Evolutionary conservation across 2,113 vertebrate genomes (phyloP), one percentile per base, ranked within the genome.

Genomic region (Anolis sagrei): DNA sequence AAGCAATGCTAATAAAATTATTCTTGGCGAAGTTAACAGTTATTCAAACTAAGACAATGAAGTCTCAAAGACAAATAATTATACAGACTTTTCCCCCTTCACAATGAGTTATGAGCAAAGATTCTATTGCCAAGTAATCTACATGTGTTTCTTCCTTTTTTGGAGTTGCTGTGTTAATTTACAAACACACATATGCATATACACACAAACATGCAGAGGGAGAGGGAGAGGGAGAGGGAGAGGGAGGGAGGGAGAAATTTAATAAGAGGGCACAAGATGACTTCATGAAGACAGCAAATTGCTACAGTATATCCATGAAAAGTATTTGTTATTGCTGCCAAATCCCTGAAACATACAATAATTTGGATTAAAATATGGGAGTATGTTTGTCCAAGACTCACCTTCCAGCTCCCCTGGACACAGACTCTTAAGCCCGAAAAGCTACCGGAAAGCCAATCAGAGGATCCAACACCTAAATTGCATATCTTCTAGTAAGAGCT

Each of bases 41-140:
- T 88, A 14, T 89, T 94, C 88, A 88, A 88, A 87, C 27, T 72
- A 89, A 90, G 79, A 80, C 66, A 1, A 77, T 83, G 32, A 34
- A 76, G 54, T 91, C 64, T 84, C 72, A 81, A 74, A 92, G 25
- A 84, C 77, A 84, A 0, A 1, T 64, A 68, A 68, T 91, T 88
- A 76, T 82, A n/a, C 5, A 0, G 0, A 62, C 62, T 86, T 91
- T 19, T 89, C 64, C 83, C 64, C 83, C 82, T 93, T 84, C 76
- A 86, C 48, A 80, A 6, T 0, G 0, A 86, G 79, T 44, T 88
- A 48, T 39, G 72, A 83, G 7, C 58, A 89, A 58, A 54, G 83
- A 78, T 91, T 51, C 48, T 27, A 83, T 51, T 88, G 14, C 21
- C 90, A 89, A 82, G 87, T 87, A 79, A 49, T 54, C 21, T 82